phyloP scores from a whole-genome alignment of 1,140 invertebrate genomes.

The Sipha flava region DNA sequence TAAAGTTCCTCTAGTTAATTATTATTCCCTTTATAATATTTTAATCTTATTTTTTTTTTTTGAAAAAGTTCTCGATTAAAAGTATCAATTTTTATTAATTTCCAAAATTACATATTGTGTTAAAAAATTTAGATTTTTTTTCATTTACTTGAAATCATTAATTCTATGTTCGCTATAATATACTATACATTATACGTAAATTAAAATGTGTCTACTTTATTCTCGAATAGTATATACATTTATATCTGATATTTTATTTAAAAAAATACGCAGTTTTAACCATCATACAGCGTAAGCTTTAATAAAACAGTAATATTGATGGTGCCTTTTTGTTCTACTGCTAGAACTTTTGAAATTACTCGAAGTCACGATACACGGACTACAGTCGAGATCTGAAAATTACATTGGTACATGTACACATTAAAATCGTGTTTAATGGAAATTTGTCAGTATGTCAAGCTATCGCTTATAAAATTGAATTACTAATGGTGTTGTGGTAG shows the following conservation, averaged over 20 bases:
- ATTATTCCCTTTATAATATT: background rate
- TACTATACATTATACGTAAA: no score
- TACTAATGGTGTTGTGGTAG: background rate
- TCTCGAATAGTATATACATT: no score
- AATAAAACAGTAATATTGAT: background rate
- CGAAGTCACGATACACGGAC: background rate
- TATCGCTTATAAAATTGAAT: background rate
- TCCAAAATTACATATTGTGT: no score
- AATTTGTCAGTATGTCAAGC: background rate
- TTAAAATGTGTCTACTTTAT: no score
- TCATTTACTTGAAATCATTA: no score
- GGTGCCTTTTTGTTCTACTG: background rate
- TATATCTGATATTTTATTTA: no score
- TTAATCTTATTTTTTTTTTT: no score
- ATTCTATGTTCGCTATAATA: no score
- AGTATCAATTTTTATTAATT: no score
- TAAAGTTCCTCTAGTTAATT: background rate
- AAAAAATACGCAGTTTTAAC: no score
- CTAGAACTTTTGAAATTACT: background rate
- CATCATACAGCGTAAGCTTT: background rate
- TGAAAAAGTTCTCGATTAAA: no score
- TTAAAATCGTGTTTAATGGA: conserved; percentile 7
- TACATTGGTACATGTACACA: background rate
- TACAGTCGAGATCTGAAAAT: background rate
- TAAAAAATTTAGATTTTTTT: no score